These are phyloP conservation scores for Caenorhabditis latens DNA, from an alignment of 1,140 invertebrate genomes.

Conservation along the genomic window DNA sequence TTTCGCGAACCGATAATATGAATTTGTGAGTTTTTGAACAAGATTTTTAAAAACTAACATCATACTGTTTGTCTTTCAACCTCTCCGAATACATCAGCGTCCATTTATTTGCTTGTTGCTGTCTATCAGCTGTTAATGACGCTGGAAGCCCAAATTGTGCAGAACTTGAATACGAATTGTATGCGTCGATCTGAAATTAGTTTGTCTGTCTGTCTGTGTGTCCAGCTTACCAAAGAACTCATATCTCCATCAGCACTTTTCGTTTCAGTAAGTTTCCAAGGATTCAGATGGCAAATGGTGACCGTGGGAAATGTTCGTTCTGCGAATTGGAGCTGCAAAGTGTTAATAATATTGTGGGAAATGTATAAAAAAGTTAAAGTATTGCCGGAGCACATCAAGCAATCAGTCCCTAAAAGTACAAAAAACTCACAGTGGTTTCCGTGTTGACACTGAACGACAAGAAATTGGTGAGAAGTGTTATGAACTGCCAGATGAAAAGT, in stretches of 20 bases:
- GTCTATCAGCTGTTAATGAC: neutral
- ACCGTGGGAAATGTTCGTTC: slow-evolving; percentile 67
- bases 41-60: neutral
- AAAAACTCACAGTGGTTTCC: slow-evolving; percentile 65
- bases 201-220: neutral
- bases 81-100: slow-evolving; percentile 46
- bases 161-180: slow-evolving; percentile 5
- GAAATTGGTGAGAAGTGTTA: slow-evolving; percentile 62
- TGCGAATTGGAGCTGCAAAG: slow-evolving; percentile 69
- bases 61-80: slow-evolving; percentile 3
- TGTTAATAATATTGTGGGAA: too few relatives aligned
- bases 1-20: too few relatives aligned
- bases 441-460: slow-evolving; percentile 66
- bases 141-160: slow-evolving; percentile 18
- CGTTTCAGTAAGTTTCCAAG: slow-evolving; percentile 63
- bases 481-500: slow-evolving; percentile 67
- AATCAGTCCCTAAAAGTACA: neutral
- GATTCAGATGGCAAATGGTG: slow-evolving; percentile 70
- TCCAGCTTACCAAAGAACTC: slow-evolving; percentile 9
- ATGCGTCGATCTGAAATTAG: slow-evolving; percentile 50
- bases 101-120: slow-evolving; percentile 41
- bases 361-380: too few relatives aligned
- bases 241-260: slow-evolving; percentile 25
- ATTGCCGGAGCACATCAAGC: too few relatives aligned
- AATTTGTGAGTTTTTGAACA: neutral